Conservation (phyloP, 2,888 invertebrate species). For the Stenichneumon culpator region DNA sequence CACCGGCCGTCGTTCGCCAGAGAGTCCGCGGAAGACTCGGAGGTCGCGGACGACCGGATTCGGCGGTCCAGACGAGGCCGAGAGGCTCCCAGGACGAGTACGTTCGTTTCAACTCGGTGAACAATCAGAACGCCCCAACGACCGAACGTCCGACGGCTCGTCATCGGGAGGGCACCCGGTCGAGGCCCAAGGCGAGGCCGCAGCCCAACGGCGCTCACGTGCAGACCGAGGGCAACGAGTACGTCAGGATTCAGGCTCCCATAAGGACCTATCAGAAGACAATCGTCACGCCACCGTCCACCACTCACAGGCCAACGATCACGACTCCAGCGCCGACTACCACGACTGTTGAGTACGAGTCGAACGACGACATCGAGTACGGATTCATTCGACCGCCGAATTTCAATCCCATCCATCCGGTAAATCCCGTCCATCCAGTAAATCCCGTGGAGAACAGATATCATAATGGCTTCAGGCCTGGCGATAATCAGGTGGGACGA, state of each 20-base stretch:
- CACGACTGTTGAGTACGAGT: slow-evolving; percentile 75
- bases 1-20: slow-evolving; percentile 79
- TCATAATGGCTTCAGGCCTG: slow-evolving; percentile 71
- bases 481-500: slow-evolving; percentile 52
- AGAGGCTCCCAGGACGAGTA: slow-evolving; percentile 81
- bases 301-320: slow-evolving; percentile 63
- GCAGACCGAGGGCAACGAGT: slow-evolving; percentile 81
- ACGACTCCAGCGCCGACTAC: slow-evolving; percentile 74
- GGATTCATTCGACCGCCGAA: slow-evolving; percentile 86
- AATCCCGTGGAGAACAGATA: slow-evolving; percentile 70
- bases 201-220: slow-evolving; percentile 75
- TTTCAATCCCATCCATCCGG: slow-evolving; percentile 76
- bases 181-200: slow-evolving; percentile 73
- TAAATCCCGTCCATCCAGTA: slow-evolving; percentile 45
- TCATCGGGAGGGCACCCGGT: slow-evolving; percentile 62
- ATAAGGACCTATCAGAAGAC: slow-evolving; percentile 67
- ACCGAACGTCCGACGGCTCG: slow-evolving; percentile 62
- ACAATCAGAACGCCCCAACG: slow-evolving; percentile 71
- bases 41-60: slow-evolving; percentile 77
- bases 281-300: slow-evolving; percentile 69
- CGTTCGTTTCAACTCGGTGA: slow-evolving; percentile 82
- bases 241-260: slow-evolving; percentile 80
- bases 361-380: slow-evolving; percentile 84
- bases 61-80: slow-evolving; percentile 80
- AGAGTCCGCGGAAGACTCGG: slow-evolving; percentile 78